These are phyloP conservation scores for Amphipyra tragopoginis DNA, from an alignment of 2,888 invertebrate species.

Conservation along the genomic window DNA sequence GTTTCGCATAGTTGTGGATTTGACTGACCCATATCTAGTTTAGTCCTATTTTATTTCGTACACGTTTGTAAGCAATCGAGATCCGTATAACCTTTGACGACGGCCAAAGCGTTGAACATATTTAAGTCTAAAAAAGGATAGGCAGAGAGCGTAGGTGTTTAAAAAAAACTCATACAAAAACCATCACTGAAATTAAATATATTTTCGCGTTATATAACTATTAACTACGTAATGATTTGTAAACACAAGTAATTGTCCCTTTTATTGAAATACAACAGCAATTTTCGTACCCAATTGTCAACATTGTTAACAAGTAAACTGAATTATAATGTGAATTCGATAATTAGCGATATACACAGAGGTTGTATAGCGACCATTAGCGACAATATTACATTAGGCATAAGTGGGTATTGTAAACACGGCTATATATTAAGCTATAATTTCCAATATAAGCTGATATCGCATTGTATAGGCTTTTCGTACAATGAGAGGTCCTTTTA, in stretches of 20 bases:
- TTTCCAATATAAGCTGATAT: too few species aligned
- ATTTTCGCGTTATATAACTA: neutral
- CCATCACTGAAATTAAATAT: constrained; percentile 13
- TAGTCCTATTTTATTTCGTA: constrained; percentile 9
- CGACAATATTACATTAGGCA: neutral
- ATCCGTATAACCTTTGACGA: too few species aligned
- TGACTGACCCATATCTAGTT: constrained; percentile 3
- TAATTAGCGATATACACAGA: constrained; percentile 8
- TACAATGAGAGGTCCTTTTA: too few species aligned
- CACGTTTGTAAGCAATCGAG: constrained; percentile 1
- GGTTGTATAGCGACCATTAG: neutral
- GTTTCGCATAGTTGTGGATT: neutral
- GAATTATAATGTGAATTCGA: constrained; percentile 18
- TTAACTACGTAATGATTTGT: too few species aligned
- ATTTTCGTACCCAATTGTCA: constrained; percentile 28
- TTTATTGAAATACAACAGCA: constrained; percentile 20
- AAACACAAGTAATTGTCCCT: constrained; percentile 8
- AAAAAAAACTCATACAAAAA: neutral
- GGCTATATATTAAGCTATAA: too few species aligned
- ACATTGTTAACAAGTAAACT: constrained; percentile 23
- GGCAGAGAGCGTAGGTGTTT: too few species aligned
- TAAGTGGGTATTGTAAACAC: neutral
- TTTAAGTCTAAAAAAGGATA: too few species aligned
- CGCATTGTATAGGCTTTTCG: too few species aligned
- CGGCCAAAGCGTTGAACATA: too few species aligned